Evolutionary conservation across 2,113 vertebrate species (phyloP), one percentile per base, ranked within the genome.

Genomic region (Megaleporinus macrocephalus): DNA sequence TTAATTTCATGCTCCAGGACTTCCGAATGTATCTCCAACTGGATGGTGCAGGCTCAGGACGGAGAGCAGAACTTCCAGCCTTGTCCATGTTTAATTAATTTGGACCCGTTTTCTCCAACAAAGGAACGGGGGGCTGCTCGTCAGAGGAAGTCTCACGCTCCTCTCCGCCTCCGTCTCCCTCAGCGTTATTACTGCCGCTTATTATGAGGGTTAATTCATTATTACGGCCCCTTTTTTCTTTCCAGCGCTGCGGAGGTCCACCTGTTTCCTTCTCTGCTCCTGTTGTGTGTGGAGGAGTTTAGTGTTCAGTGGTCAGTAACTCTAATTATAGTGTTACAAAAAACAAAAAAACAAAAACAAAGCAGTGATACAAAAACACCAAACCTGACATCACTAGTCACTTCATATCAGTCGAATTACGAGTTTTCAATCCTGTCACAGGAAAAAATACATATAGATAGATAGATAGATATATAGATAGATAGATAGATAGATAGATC

Each of bases 1-100:
- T 93, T 93, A 92, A 94, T 94, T 93, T 94, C 92, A 93, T 93
- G 93, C 88, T 93, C 89, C 90, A 92, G 82, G 89, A 90, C 88
- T 88, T 88, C 84, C 89, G 87, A 91, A 91, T 92, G 92, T 91
- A 86, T 90, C 90, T 90, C 87, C 87, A 91, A 90, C 88, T 81
- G 81, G 72, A 75, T 77, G 87, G 71, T 73, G 80, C 79, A 83
- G 66, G 73, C 70, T 83, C 71, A 18, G 69, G 81, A 80, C 36
- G 33, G 80, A 82, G 78, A 76, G 72, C 49, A 71, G 75, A 81
- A 66, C 84, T 80, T 90, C 90, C 88, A 89, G 89, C 84, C 80
- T 86, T 83, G 89, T 89, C 87, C 86, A 49, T 72, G 49, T 79
- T 89, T 93, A 90, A 93, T 93, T 92, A 90, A 91, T 88, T 84